These are phyloP conservation scores for Aepyceros melampus DNA, from an alignment of 2,113 vertebrate genomes.

Conservation along the genomic window DNA sequence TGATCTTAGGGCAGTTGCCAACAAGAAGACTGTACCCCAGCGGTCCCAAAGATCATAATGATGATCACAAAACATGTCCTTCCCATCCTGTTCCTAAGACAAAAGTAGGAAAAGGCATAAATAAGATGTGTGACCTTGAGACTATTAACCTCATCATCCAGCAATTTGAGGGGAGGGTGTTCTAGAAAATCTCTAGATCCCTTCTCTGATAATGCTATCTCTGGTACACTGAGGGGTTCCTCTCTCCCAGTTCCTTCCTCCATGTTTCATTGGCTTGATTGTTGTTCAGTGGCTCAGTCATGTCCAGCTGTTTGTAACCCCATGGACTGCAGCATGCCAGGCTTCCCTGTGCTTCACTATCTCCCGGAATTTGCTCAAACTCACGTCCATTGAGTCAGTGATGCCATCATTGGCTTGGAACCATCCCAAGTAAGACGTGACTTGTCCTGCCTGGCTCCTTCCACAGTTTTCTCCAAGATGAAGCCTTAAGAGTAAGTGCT, in stretches of 20 bases:
- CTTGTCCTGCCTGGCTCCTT: neutral
- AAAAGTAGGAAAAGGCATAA: neutral
- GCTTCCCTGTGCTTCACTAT: neutral
- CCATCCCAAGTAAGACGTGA: neutral
- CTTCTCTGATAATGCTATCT: neutral
- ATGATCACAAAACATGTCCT: neutral
- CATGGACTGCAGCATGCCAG: neutral
- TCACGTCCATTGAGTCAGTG: neutral
- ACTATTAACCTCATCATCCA: neutral
- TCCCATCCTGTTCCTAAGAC: neutral
- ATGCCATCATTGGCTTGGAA: neutral
- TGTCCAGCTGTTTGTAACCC: neutral
- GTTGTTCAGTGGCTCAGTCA: neutral
- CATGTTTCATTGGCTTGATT: neutral
- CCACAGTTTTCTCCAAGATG: slow-evolving; percentile 64
- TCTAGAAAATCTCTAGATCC: neutral
- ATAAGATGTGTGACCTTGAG: slow-evolving; percentile 1
- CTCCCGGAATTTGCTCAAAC: neutral
- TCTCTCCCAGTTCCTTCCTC: neutral
- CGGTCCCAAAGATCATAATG: neutral
- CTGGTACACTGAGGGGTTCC: neutral
- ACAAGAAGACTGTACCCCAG: neutral
- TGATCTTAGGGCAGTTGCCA: neutral
- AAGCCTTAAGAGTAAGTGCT: neutral
- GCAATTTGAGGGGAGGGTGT: neutral